Evolutionary conservation across 2,113 vertebrate genomes (phyloP), one percentile per base, ranked within the genome.

Genomic region (Mustelus asterias): DNA sequence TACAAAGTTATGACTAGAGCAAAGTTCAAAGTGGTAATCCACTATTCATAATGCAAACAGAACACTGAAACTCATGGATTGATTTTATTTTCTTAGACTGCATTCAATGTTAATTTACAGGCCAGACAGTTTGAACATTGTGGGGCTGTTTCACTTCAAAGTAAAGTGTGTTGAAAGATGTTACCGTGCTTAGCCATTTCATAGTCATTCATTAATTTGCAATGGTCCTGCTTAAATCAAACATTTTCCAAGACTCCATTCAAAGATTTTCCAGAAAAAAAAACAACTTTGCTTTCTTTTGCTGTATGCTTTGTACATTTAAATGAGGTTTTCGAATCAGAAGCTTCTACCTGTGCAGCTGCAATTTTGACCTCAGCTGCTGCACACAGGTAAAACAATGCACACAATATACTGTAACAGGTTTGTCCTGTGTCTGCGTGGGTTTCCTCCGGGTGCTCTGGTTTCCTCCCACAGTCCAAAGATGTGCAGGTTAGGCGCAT

Each of bases 61-160:
- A 97, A 96, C 96, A 96, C 96, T 96, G 96, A 96, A 97, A 97
- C 96, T 0, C 60, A 96, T 54, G 96, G 96, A 95, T 97, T 97
- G 96, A 95, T 96, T 97, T 96, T 96, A 96, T 95, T 95, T 95
- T 95, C 97, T 96, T 96, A 97, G 96, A 96, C 97, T 97, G 96
- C 96, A 96, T 96, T 96, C 96, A 97, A 97, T 97, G 97, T 97
- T 98, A 98, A 98, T 98, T 98, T 98, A 97, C 97, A 97, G 98
- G 98, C 98, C 96, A 97, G 97, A 97, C 97, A 97, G 97, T 98
- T 98, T 97, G 97, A 95, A 97, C 97, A 97, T 97, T 97, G 97
- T 97, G 97, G 97, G 97, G 97, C 97, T 98, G 97, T 98, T 97
- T 97, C 97, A 98, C 98, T 98, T 99, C 98, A 99, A 98, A 99